Evolutionary conservation across 2,888 invertebrate genomes (phyloP).

Genomic region (Odontocerum albicorne): DNA sequence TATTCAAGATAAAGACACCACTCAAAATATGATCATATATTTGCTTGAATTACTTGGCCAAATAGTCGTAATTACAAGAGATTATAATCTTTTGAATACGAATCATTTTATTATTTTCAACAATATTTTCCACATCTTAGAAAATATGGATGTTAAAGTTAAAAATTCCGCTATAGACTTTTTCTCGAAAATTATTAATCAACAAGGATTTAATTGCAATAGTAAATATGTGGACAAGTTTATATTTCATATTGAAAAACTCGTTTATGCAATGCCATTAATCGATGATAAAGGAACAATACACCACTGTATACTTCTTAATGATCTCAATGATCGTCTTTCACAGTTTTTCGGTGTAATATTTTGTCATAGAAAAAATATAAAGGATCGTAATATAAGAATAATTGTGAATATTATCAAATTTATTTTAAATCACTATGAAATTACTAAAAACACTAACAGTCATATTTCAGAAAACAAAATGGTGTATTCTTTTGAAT

Average conservation of each 20-base stretch:
- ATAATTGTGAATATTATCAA: conserved; percentile 23
- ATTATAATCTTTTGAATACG: conserved; percentile 14
- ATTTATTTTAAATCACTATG: conserved; percentile 18
- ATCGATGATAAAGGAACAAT: conserved; percentile 2
- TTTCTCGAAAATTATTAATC: conserved; percentile 44
- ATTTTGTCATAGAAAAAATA: conserved; percentile 2
- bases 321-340: conserved; percentile 2
- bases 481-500: conserved; percentile 11
- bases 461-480: too few relatives aligned
- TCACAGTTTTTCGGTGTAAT: conserved; percentile 8
- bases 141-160: conserved; percentile 47
- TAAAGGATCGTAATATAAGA: conserved; percentile 1
- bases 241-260: conserved; percentile 23
- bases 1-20: conserved; percentile 42
- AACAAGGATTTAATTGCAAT: conserved; percentile 15
- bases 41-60: conserved; percentile 24
- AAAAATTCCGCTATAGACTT: conserved; percentile 47
- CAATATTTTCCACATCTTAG: conserved; percentile 44
- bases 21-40: conserved; percentile 44
- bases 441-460: too few relatives aligned
- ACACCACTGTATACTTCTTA: conserved; percentile 1
- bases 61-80: conserved; percentile 11
- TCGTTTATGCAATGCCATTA: conserved; percentile 10
- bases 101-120: conserved; percentile 42
- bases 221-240: conserved; percentile 17